Evolutionary conservation across 2,888 invertebrate species (phyloP), one percentile per base, ranked within the genome.

Genomic region (Pandemis corylana): DNA sequence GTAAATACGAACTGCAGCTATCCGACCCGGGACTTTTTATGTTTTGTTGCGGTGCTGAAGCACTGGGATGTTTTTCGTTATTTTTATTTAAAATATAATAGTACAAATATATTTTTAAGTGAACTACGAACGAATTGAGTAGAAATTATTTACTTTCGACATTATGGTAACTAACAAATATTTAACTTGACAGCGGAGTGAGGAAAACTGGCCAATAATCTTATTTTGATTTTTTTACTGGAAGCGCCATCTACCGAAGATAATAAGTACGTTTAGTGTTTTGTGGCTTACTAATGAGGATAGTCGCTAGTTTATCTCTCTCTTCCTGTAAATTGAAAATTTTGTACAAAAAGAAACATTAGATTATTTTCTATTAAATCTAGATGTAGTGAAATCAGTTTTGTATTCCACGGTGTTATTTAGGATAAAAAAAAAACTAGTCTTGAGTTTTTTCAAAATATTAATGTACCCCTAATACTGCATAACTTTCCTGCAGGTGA

Each of bases 101-200:
- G 93, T 93, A 93, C 93, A 93, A 93, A 93, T 90, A 83, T 90
- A 90, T 89, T 82, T 85, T 85, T 92, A 92, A 92, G 91, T 80
- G 73, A 80, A 77, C 82, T 82, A 78, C 74, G 79, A 81, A 81
- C 81, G 78, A 77, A 74, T 73, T 73, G 73, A 73, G 61, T 65
- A 73, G 9, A 74, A 74, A 69, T 67, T 71, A 75, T 75, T 71
- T 70, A 66, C 69, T 70, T 66, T 28, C 68, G 53, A 66, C 56
- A 53, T 68, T 72, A 46, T 12, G 63, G 69, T 65, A 51, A 74
- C 73, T 71, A 75, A 72, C 59, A 61, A 71, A 59, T 76, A 70
- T 76, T 73, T 75, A 72, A 68, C 61, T 15, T 20, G 56, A n/a
- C 9, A 3, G 56, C 9, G 20, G 56, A 20, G 56, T 20, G 56